Base-by-base conservation (phyloP, 2,888 invertebrate genomes). In the Tinea trinotella region DNA sequence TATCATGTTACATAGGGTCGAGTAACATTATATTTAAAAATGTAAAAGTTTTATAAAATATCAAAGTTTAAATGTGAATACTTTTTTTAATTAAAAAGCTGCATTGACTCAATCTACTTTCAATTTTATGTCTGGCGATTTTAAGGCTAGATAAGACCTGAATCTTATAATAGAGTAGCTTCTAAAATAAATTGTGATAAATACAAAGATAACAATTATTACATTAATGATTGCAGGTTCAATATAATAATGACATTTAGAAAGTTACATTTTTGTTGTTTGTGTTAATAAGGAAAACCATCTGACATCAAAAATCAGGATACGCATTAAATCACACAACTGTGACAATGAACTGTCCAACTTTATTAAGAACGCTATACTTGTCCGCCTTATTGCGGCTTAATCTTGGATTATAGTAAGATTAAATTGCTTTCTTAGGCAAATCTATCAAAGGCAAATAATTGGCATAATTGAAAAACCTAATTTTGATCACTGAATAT, bases 21-120 rank as follows among this genome's bases (percentile, higher is more conserved):
- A 24, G 50, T 50, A 50, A 50, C 50, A 10, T 24, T 22, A 50
- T 18, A 50, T 46, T 2, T 19, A 46, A 10, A 17, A 2, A 3
- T 40, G 3, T 46, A 15, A 44, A 44, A 44, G 18, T 40, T 6
- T 40, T 40, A 15, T 40, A 13, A 40, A 13, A 40, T 13, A 40
- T 15, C n/a, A 40, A 40, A 35, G 35, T n/a, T 7, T 7, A 12
- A n/a, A 35, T 35, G 7, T 40, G 13, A 6, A 12, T 15, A 19
- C 48, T 17, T 48, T 18, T 48, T 19, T 2, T 13, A 50, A 50
- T 50, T 46, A 17, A 12, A 50, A 50, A 50, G 22, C 24, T 5
- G n/a, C 50, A 50, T 48, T 30, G 40, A 13, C 40, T 15, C 24
- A 50, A 50, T 50, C 50, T 50, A 24, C 50, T 50, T 50, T 50